Percentiles rank a stretch among this genome's conserved stretches.
These are phyloP conservation scores for Erpornis zantholeuca DNA, from an alignment of 2,113 vertebrate genomes.

Conservation along the genomic window DNA sequence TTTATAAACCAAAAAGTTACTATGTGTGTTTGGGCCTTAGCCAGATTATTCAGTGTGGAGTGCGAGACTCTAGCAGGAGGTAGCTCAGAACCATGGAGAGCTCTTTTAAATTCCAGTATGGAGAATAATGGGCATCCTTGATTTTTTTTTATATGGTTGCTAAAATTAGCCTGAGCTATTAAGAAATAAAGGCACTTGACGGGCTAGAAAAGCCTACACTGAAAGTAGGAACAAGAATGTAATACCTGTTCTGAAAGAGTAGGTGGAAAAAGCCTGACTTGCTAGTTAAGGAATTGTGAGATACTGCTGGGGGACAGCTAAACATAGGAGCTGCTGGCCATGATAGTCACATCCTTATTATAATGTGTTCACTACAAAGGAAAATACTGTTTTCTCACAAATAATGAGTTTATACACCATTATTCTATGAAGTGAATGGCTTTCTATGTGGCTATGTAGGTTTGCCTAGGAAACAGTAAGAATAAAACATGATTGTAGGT, in stretches of 20 bases:
- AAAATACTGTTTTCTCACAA: background rate
- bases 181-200: background rate
- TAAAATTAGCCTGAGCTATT: background rate
- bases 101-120: fast-evolving
- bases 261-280: background rate
- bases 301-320: background rate
- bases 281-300: background rate
- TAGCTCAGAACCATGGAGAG: constrained; percentile 28
- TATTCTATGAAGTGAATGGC: background rate
- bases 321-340: background rate
- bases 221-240: background rate
- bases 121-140: no score
- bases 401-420: background rate
- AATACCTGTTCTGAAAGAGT: background rate
- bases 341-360: background rate
- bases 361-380: background rate
- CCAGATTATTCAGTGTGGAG: no score
- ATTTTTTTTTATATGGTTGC: background rate
- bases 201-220: background rate
- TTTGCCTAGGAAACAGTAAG: background rate
- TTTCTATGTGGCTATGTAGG: background rate
- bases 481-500: background rate
- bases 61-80: fast-evolving
- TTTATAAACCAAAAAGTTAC: background rate
- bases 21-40: background rate